Percentiles rank a stretch among this genome's conserved stretches.
These are phyloP conservation scores for Bufo bufo DNA, from an alignment of 2,113 vertebrate genomes.

Conservation along the genomic window DNA sequence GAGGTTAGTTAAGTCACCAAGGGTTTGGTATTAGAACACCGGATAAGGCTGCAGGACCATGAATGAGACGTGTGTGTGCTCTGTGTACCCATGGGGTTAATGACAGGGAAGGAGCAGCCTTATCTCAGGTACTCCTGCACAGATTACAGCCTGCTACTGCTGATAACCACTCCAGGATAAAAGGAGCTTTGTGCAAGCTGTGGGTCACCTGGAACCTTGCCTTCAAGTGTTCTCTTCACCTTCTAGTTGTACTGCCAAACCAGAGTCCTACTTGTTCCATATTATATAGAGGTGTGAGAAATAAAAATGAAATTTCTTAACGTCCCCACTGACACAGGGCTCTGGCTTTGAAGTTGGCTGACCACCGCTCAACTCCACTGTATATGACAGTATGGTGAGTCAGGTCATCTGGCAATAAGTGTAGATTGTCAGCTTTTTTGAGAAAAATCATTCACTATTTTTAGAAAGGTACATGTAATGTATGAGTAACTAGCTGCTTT, in stretches of 20 bases:
- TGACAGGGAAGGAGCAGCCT: slow-evolving; percentile 55
- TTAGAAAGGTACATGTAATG: not conserved
- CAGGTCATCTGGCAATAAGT: not conserved
- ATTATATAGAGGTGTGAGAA: slow-evolving; percentile 42
- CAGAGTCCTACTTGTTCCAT: slow-evolving; percentile 30
- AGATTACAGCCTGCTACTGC: slow-evolving; percentile 55
- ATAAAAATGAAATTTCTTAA: slow-evolving; percentile 14
- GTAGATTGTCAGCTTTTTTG: slow-evolving; percentile 22
- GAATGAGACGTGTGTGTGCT: slow-evolving; percentile 41
- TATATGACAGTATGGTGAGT: slow-evolving; percentile 12
- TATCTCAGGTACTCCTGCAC: slow-evolving; percentile 55
- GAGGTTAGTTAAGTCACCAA: slow-evolving; percentile 18
- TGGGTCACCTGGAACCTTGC: slow-evolving; percentile 49
- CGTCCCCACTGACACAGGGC: not conserved
- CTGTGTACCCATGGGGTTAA: slow-evolving; percentile 48
- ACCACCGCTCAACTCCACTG: slow-evolving; percentile 4
- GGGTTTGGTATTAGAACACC: slow-evolving; percentile 27
- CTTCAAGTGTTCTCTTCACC: slow-evolving; percentile 46
- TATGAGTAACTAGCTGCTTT: not conserved
- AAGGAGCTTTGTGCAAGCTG: slow-evolving; percentile 54
- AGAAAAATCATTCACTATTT: not conserved
- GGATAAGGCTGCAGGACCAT: slow-evolving; percentile 21
- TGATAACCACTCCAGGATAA: slow-evolving; percentile 52
- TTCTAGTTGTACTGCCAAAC: slow-evolving; percentile 29
- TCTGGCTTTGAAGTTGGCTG: slow-evolving; percentile 9